Evolutionary conservation across 53 echinoderm and acorn worm genomes (phyloP).

Genomic region (Glandiceps talaboti): DNA sequence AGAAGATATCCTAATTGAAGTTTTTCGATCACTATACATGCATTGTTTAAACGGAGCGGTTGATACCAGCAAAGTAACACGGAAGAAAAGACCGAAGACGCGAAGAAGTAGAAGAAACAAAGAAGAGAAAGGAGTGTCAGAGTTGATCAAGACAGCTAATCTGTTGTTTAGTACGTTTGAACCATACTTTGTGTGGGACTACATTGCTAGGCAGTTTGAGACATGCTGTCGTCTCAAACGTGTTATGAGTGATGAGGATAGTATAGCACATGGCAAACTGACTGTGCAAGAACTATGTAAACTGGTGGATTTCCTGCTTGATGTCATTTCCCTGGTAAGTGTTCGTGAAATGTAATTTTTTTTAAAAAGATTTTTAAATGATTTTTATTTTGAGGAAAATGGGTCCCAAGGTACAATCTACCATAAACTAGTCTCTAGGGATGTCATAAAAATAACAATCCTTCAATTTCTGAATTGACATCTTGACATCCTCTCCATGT

Average conservation of each 20-base stretch:
- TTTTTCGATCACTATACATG: conserved; percentile 79
- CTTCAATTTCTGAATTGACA: no score
- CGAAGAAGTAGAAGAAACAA: neutral
- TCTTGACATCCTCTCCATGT: no score
- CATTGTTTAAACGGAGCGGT: conserved; percentile 21
- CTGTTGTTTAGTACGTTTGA: conserved; percentile 86
- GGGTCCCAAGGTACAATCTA: no score
- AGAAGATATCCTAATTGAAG: conserved; percentile 88
- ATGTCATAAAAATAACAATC: no score
- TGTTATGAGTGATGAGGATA: conserved; percentile 22
- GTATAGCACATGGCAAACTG: conserved; percentile 16
- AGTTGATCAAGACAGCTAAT: conserved; percentile 96
- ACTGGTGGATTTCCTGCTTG: conserved; percentile 81
- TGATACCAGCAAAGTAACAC: neutral
- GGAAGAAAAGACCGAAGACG: neutral
- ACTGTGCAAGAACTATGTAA: conserved; percentile 73
- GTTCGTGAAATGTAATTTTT: no score
- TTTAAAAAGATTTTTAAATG: no score
- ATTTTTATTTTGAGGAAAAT: no score
- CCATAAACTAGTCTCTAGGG: no score
- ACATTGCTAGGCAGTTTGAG: conserved; percentile 78
- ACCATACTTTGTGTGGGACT: conserved; percentile 97
- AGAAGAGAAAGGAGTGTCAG: conserved; percentile 15
- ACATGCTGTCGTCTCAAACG: conserved; percentile 71
- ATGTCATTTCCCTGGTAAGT: conserved; percentile 90